phyloP scores from a whole-genome alignment of 2,888 invertebrate species.

The Hemistola chrysoprasaria region DNA sequence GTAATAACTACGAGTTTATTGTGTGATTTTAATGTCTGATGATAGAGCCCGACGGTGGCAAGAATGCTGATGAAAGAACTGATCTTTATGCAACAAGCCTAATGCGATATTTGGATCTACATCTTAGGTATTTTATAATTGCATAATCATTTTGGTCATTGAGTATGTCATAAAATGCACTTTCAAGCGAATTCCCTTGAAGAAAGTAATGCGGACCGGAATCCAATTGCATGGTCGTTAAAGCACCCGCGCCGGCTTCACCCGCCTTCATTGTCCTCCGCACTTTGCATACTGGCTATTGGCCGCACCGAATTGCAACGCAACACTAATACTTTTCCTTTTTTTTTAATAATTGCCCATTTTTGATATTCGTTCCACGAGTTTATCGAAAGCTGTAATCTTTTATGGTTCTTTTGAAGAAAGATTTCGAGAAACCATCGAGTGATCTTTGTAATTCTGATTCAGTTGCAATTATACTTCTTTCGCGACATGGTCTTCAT shows the following conservation, averaged over 20 bases:
- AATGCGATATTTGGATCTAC: neutral
- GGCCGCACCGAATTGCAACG: constrained; percentile 34
- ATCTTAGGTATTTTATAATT: constrained; percentile 13
- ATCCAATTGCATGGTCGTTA: constrained; percentile 55
- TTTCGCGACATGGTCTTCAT: constrained; percentile 54
- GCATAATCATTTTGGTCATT: constrained; percentile 29
- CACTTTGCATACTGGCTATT: constrained; percentile 55
- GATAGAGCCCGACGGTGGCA: too few species aligned
- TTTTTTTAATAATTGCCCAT: too few species aligned
- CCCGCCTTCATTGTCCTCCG: constrained; percentile 65
- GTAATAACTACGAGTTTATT: too few species aligned
- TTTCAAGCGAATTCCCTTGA: constrained; percentile 58
- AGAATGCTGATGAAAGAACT: too few species aligned
- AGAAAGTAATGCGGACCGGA: constrained; percentile 62
- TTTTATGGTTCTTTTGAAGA: constrained; percentile 17
- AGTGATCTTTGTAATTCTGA: constrained; percentile 25
- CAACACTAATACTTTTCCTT: too few species aligned
- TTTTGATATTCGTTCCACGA: constrained; percentile 19
- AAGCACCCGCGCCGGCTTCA: constrained; percentile 56
- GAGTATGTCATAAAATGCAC: constrained; percentile 44
- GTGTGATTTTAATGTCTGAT: too few species aligned
- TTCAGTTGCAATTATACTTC: constrained; percentile 28
- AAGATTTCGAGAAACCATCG: constrained; percentile 23
- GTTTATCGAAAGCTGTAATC: too few species aligned
- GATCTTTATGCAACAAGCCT: neutral